Evolutionary conservation across 1,140 invertebrate species (phyloP), one percentile per base, ranked within the genome.

Genomic region (Macrotrachela quadricornifera): DNA sequence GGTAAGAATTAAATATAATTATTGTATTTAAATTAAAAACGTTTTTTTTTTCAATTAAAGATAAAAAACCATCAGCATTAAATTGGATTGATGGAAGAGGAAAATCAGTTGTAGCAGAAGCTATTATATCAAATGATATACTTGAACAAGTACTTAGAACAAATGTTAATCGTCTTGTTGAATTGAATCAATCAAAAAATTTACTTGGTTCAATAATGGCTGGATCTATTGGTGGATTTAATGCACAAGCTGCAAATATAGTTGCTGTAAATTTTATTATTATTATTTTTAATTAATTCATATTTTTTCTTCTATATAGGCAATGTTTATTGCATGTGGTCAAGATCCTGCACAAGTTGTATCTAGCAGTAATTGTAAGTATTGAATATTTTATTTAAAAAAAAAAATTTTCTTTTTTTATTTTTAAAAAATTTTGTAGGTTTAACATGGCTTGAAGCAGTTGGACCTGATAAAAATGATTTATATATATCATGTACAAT

Each of bases 61-160:
- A 97, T 66, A 99, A 99, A 65, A 97, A 99, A 70, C 81, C 91
- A 8, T 81, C 88, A 0, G 87, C 90, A 1, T 79, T 96, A 6
- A 99, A 99, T 68, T 97, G 90, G 86, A 85, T 97, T 59, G 84
- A 94, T 67, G 94, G 94, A 0, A 75, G 94, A 55, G 94, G 94
- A 0, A 97, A 97, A 66, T 82, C 82, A 48, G 90, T 96, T 0
- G 85, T 95, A 1, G 84, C 85, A 63, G 90, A 96, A 66, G 87
- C 87, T 2, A 74, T 80, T 30, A 77, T 99, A 15, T 78, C 86
- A 0, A 76, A 75, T 8, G 72, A 80, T 38, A 75, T 85, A 36
- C 61, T 80, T 76, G 42, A 77, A 71, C 75, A 71, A n/a, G 59
- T 72, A 14, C 74, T 95, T 44, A 95, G 94, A 71, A 94, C 88